phyloP scores from a whole-genome alignment of 2,797 vertebrate genomes.

The Falco novaeseelandiae region DNA sequence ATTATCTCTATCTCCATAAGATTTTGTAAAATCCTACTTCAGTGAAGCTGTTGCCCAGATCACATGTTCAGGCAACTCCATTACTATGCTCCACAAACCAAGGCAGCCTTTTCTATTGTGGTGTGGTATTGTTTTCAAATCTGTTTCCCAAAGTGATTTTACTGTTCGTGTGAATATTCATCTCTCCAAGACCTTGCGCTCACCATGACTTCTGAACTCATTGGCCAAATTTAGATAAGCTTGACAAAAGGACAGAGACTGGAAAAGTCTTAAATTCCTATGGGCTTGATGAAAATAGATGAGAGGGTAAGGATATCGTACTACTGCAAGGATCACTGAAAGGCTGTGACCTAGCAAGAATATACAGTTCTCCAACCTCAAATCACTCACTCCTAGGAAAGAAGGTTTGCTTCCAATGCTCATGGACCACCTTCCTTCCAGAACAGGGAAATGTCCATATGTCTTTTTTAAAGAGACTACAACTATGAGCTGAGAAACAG shows the following conservation, averaged over 20 bases:
- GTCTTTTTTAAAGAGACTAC: neutral
- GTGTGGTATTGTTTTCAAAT: neutral
- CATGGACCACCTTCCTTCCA: neutral
- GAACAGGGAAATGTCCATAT: neutral
- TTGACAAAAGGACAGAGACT: neutral
- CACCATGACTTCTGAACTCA: neutral
- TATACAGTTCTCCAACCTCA: neutral
- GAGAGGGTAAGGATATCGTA: neutral
- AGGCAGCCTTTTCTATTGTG: neutral
- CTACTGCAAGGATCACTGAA: neutral
- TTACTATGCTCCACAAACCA: neutral
- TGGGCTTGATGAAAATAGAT: neutral
- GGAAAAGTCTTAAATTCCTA: neutral
- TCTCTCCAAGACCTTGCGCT: neutral
- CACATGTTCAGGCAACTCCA: neutral
- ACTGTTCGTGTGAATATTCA: neutral
- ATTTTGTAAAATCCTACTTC: neutral
- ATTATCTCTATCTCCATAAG: neutral
- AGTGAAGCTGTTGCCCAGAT: neutral
- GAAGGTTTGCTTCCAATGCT: neutral
- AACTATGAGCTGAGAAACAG: neutral
- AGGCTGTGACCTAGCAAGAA: neutral
- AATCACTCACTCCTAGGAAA: neutral
- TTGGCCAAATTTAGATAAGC: neutral
- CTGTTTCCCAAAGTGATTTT: neutral